Conservation (phyloP, 2,797 vertebrate genomes). For the Chrysocyon brachyurus region DNA sequence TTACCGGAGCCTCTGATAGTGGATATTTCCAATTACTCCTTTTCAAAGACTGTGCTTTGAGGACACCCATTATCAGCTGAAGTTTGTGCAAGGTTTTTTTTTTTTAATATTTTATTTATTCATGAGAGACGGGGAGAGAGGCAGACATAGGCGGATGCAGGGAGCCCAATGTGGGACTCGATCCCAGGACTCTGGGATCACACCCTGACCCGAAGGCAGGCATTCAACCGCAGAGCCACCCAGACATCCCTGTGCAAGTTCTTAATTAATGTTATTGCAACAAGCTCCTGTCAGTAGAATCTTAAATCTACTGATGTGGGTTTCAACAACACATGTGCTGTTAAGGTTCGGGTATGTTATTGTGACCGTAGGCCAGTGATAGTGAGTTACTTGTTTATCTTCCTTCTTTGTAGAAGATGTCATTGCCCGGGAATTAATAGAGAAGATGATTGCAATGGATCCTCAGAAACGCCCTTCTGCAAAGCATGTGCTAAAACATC, state of each 20-base stretch:
- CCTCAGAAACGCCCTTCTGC: slow-evolving; percentile 94
- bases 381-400: not conserved
- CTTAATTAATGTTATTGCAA: not conserved
- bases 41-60: not conserved
- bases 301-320: too few species aligned
- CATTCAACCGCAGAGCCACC: too few species aligned
- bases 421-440: slow-evolving; percentile 94
- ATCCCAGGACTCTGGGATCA: too few species aligned
- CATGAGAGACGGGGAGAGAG: too few species aligned
- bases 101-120: too few species aligned
- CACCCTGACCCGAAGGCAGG: too few species aligned
- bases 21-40: not conserved
- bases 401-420: slow-evolving; percentile 90
- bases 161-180: too few species aligned
- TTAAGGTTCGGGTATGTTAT: not conserved
- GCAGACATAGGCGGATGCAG: too few species aligned
- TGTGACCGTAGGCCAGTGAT: not conserved
- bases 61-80: not conserved
- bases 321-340: fast-evolving
- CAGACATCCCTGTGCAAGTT: too few species aligned
- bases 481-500: slow-evolving; percentile 95
- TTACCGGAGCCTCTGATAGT: fast-evolving
- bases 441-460: slow-evolving; percentile 96
- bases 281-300: not conserved
- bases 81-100: not conserved